These are phyloP conservation scores for Tanypteryx hageni DNA, from an alignment of 2,888 invertebrate species.

Conservation along the genomic window DNA sequence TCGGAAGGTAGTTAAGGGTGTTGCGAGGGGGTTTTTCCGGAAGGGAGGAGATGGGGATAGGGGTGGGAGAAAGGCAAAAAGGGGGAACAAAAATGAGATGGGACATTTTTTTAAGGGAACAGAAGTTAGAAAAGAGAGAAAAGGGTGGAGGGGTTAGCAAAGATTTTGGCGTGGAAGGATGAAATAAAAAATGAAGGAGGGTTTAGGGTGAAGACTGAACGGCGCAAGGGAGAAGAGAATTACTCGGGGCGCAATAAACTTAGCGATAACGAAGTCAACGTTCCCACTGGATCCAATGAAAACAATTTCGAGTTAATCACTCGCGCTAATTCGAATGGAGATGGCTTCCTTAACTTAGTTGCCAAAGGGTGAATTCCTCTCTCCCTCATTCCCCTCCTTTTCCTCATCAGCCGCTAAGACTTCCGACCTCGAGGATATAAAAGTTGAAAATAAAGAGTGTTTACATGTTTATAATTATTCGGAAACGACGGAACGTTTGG, in stretches of 20 bases:
- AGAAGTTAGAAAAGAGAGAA: not conserved
- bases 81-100: not conserved
- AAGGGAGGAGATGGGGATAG: not conserved
- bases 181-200: not conserved
- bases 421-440: not conserved
- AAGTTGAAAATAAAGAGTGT: not conserved
- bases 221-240: constrained; percentile 9
- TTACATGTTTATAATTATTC: not conserved
- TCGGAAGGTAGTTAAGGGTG: constrained; percentile 27
- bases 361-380: constrained; percentile 7
- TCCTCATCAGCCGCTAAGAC: not conserved
- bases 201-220: not conserved
- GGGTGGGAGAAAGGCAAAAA: not conserved
- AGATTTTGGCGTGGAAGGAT: not conserved
- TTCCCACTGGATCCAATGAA: constrained; percentile 35
- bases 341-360: constrained; percentile 32
- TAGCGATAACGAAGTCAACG: constrained; percentile 35
- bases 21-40: constrained; percentile 25
- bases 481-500: too few species aligned
- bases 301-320: constrained; percentile 35
- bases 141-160: not conserved
- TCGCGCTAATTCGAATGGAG: constrained; percentile 32
- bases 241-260: constrained; percentile 26
- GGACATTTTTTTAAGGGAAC: not conserved
- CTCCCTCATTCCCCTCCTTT: not conserved